A percentile compares a stretch with the other conserved stretches of the same genome.
phyloP scores from a whole-genome alignment of 2,113 vertebrate species.

The Anarrhichthys ocellatus region DNA sequence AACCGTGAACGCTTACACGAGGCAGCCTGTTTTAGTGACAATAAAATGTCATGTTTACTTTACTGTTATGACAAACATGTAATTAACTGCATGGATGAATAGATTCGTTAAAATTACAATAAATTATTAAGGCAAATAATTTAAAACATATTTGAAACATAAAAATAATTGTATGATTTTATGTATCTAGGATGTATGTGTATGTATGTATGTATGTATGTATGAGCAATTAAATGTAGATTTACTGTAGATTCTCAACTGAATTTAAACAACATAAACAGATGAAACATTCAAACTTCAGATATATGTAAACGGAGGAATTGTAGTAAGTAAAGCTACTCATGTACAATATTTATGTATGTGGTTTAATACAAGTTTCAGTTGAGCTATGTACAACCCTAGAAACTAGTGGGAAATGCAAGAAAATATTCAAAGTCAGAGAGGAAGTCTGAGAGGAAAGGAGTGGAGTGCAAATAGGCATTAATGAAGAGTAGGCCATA shows the following conservation, averaged over 20 bases:
- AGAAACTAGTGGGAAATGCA: background rate
- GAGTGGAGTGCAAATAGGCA: background rate
- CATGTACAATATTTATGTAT: background rate
- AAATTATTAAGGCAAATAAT: too few relatives aligned
- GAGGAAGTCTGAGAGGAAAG: background rate
- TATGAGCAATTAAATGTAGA: background rate
- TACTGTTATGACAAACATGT: background rate
- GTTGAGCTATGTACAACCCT: background rate
- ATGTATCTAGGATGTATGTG: too few relatives aligned
- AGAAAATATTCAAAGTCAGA: background rate
- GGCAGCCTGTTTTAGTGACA: background rate
- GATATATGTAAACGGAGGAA: background rate
- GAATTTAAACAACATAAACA: background rate
- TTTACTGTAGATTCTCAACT: background rate
- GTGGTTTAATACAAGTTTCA: background rate
- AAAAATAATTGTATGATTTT: too few relatives aligned
- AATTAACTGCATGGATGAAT: background rate
- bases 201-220: background rate
- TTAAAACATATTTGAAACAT: too few relatives aligned
- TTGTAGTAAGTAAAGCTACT: background rate
- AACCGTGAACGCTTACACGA: background rate
- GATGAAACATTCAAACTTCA: background rate
- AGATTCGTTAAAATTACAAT: background rate
- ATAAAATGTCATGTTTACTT: background rate
- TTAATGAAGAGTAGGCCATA: background rate